Evolutionary conservation across 2,113 vertebrate genomes (phyloP).

Genomic region (Rhynchomys soricoides): DNA sequence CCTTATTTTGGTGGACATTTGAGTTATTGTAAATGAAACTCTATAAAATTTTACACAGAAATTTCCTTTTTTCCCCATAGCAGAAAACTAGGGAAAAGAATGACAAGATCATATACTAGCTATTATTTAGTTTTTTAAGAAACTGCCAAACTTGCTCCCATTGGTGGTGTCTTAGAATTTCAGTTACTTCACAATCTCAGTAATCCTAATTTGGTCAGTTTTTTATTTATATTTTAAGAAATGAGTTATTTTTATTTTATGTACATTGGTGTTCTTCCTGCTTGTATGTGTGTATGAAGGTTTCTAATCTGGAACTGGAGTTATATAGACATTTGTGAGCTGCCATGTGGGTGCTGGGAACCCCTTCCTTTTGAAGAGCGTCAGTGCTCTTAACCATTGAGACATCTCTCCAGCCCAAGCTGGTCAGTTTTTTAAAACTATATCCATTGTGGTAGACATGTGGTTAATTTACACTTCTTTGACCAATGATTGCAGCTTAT

Average conservation of each 20-base stretch:
- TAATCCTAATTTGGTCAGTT: not conserved
- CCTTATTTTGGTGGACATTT: not conserved
- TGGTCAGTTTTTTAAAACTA: not conserved
- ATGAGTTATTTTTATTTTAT: too few species aligned
- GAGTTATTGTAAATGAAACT: conserved; percentile 10
- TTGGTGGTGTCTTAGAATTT: not conserved
- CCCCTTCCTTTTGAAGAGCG: too few species aligned
- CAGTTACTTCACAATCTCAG: not conserved
- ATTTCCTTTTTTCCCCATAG: not conserved
- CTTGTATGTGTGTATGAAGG: too few species aligned
- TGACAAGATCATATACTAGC: not conserved
- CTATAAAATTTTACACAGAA: conserved; percentile 4
- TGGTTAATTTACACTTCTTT: not conserved
- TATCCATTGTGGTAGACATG: not conserved
- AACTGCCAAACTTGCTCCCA: not conserved
- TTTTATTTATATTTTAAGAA: too few species aligned
- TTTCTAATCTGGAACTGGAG: too few species aligned
- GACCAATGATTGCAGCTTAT: not conserved
- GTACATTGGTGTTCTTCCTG: too few species aligned
- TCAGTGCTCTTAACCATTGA: too few species aligned
- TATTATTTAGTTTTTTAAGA: not conserved
- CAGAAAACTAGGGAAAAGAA: not conserved
- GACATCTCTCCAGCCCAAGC: too few species aligned
- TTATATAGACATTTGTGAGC: too few species aligned
- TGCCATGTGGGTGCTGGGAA: too few species aligned